Evolutionary conservation across 1,140 invertebrate genomes (phyloP), one percentile per base, ranked within the genome.

Genomic region (Megalopta genalis): DNA sequence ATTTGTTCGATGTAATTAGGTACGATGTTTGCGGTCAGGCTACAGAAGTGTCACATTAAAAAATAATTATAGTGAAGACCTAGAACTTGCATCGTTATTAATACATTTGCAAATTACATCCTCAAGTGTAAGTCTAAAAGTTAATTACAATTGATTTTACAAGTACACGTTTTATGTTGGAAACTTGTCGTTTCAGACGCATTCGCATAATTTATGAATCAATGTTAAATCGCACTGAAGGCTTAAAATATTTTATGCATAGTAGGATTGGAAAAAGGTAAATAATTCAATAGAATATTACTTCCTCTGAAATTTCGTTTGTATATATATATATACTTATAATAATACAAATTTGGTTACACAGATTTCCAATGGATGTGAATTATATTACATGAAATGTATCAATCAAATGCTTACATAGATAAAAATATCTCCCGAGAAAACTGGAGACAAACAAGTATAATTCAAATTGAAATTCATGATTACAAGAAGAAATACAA

Each of bases 41-140:
- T 99, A 97, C 91, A 94, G 99, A 71, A 98, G 98, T 91, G 95
- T 99, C 25, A 96, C 97, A 18, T 92, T 99, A 59, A 96, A 96
- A 85, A 99, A 99, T 93, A 96, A 95, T 46, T 98, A 95, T 89
- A 98, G 97, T 85, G 99, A 99, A 94, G 97, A 98, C 85, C 93
- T 99, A 57, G 98, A 99, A 93, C 93, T 99, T 62, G 96, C 98
- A 5, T 96, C 98, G 18, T 93, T 99, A 23, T 94, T 99, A 57
- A 95, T 99, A 39, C 96, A 98, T 92, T 94, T 98, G 65, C 94
- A 94, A 81, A 95, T 96, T 79, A 93, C 90, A 83, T 95, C 63
- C 66, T 77, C 78, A 73, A 63, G 68, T 7, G 82, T 80, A 71
- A 87, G 82, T 71, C 27, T 70, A 32, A 71, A 42, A 80, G 75